phyloP scores from a whole-genome alignment of 2,797 vertebrate genomes.

The Pipistrellus nathusii region DNA sequence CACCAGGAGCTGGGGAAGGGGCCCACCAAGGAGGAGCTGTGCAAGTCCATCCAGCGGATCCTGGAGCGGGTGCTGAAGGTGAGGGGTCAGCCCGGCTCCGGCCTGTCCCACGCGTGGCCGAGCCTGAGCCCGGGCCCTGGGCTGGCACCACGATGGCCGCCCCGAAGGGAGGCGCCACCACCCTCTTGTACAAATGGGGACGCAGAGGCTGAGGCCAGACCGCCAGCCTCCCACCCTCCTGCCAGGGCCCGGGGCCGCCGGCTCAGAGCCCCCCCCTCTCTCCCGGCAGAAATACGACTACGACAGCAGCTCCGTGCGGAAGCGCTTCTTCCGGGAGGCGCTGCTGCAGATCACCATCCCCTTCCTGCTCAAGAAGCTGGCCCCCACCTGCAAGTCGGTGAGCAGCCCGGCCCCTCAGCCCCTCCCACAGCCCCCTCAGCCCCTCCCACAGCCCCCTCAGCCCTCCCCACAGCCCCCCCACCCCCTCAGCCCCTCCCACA shows the following conservation, averaged over 20 bases:
- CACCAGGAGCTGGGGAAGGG: slow-evolving; percentile 93
- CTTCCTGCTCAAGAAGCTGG: slow-evolving; percentile 96
- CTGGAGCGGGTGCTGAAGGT: slow-evolving; percentile 98
- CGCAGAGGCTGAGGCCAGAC: not conserved
- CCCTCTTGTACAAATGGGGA: not conserved
- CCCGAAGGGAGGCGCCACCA: rapidly evolving
- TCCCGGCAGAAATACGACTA: slow-evolving; percentile 95
- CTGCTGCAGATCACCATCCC: slow-evolving; percentile 98
- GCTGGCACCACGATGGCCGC: not conserved
- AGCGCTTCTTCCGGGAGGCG: slow-evolving; percentile 98
- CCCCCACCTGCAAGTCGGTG: slow-evolving; percentile 92
- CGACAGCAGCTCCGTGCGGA: slow-evolving; percentile 97
- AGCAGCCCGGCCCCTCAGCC: slow-evolving; percentile 68
- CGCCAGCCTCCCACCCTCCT: not conserved
- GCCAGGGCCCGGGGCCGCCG: not conserved
- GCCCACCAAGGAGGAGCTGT: slow-evolving; percentile 90
- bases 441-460: no score
- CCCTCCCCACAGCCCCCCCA: no score
- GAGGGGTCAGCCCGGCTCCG: slow-evolving; percentile 33
- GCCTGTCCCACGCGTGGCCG: not conserved
- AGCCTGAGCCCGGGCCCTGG: not conserved
- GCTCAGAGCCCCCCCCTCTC: rapidly evolving
- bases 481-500: no score
- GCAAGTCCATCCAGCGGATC: slow-evolving; percentile 94
- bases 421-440: no score